These are phyloP conservation scores for Heterotis niloticus DNA, from an alignment of 2,113 vertebrate genomes.

Conservation along the genomic window DNA sequence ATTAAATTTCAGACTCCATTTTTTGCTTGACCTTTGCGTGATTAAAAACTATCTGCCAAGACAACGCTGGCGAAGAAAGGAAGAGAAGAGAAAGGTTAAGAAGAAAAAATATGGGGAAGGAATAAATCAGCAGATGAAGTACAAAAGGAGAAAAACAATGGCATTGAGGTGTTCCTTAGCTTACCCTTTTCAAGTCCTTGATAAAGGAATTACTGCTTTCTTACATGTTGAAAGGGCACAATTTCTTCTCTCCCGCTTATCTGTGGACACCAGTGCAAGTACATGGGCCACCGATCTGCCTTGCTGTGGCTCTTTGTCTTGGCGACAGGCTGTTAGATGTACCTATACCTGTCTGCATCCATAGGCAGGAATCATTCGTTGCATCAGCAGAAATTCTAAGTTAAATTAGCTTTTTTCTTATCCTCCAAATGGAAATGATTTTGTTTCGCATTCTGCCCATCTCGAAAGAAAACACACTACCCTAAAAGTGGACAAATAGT, in stretches of 20 bases:
- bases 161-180: background rate
- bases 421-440: background rate
- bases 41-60: background rate
- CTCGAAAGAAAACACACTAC: no score
- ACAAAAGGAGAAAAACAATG: background rate
- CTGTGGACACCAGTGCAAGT: background rate
- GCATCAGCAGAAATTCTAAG: background rate
- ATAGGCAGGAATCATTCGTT: background rate
- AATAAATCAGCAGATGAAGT: background rate
- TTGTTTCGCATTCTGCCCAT: no score
- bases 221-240: constrained; percentile 4
- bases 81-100: background rate
- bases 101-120: background rate
- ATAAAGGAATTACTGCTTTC: constrained; percentile 8
- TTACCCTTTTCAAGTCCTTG: background rate
- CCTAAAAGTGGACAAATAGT: no score
- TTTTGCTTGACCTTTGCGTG: background rate
- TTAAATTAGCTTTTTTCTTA: background rate
- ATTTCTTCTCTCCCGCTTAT: background rate
- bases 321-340: background rate
- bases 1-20: background rate
- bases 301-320: background rate
- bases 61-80: background rate
- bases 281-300: background rate
- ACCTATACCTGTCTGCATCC: background rate